These are phyloP conservation scores for Charadrius vociferus DNA, from an alignment of 2,113 vertebrate genomes.

Conservation along the genomic window DNA sequence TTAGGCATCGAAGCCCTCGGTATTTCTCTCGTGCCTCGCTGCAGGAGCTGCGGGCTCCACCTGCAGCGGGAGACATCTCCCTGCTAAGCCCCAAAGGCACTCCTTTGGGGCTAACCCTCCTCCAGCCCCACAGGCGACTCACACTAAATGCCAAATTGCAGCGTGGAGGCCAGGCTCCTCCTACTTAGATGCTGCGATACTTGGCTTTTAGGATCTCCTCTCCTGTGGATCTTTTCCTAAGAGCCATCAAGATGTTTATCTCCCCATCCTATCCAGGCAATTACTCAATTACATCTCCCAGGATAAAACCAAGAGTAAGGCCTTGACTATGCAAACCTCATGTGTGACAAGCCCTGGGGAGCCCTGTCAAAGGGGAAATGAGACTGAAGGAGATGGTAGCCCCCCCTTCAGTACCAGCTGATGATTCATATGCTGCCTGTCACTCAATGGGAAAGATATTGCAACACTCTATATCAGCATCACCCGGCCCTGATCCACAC, in stretches of 20 bases:
- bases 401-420: not conserved
- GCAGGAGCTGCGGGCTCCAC: not conserved
- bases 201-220: not conserved
- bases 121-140: not conserved
- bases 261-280: not conserved
- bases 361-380: constrained; percentile 9
- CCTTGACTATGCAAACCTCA: not conserved
- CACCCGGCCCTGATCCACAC: not conserved
- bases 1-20: not conserved
- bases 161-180: not conserved
- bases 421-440: constrained; percentile 52
- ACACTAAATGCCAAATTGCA: not conserved
- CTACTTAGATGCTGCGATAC: not conserved
- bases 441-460: not conserved
- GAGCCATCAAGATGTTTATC: constrained; percentile 1
- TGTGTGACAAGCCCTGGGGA: constrained; percentile 18
- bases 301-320: not conserved
- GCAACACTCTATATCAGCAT: constrained; percentile 6
- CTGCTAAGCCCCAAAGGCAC: not conserved
- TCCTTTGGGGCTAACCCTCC: not conserved
- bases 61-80: not conserved
- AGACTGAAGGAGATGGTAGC: not conserved
- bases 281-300: not conserved
- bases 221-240: not conserved
- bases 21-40: not conserved